Conservation (phyloP, 2,888 invertebrate genomes). For the Deilephila elpenor region DNA sequence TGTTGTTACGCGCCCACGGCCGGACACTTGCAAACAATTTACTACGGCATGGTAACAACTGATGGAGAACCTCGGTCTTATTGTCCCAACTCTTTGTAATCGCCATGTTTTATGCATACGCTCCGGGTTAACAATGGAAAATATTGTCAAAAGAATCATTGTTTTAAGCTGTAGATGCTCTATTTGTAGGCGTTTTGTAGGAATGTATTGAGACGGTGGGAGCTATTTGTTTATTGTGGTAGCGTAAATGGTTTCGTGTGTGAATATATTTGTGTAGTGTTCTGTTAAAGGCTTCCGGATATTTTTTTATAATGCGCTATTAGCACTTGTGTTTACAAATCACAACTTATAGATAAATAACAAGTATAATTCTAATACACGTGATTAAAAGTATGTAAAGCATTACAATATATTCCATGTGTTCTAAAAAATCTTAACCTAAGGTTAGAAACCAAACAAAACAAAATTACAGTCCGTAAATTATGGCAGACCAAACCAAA, state of each 20-base stretch:
- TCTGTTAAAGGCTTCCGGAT: neutral
- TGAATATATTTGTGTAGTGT: neutral
- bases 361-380: too few species aligned
- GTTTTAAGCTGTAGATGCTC: neutral
- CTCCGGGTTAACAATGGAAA: conserved; percentile 28
- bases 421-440: too few species aligned
- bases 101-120: conserved; percentile 25
- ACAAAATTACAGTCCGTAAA: too few species aligned
- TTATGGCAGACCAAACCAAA: too few species aligned
- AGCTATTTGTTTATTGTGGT: neutral
- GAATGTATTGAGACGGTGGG: neutral
- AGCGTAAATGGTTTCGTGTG: neutral
- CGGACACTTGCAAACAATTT: conserved; percentile 33
- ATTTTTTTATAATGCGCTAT: too few species aligned
- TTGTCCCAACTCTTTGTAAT: conserved; percentile 8
- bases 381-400: too few species aligned
- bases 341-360: too few species aligned
- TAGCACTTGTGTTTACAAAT: too few species aligned
- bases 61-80: neutral
- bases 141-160: conserved; percentile 35
- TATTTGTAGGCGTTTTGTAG: conserved; percentile 17
- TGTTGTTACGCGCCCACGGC: conserved; percentile 32
- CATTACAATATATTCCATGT: too few species aligned
- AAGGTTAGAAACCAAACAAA: too few species aligned
- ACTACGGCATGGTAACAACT: conserved; percentile 28